phyloP scores from a whole-genome alignment of 1,140 invertebrate genomes.

The Zaprionus tsacasi region DNA sequence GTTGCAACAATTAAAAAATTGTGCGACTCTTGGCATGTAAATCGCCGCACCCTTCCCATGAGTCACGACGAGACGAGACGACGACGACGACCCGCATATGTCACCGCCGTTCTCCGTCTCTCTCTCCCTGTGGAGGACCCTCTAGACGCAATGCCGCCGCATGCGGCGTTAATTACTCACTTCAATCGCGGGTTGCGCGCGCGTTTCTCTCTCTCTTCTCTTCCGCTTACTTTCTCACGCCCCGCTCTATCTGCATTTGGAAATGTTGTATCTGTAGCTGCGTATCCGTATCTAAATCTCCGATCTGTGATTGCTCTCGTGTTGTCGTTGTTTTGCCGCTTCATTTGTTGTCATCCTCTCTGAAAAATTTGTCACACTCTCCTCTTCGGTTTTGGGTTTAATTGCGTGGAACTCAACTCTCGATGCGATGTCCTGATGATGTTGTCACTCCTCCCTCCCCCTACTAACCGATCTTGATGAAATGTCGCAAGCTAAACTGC shows the following conservation, averaged over 20 bases:
- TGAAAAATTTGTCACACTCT: conserved; percentile 71
- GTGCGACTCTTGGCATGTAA: conserved; percentile 59
- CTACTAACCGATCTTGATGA: conserved; percentile 63
- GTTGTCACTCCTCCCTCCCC: conserved; percentile 31
- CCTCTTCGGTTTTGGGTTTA: conserved; percentile 49
- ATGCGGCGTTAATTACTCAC: conserved; percentile 81
- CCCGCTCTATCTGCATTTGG: conserved; percentile 64
- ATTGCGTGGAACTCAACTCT: conserved; percentile 57
- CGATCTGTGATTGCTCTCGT: conserved; percentile 80
- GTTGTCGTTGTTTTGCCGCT: conserved; percentile 78
- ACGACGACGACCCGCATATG: conserved; percentile 77
- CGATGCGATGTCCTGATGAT: conserved; percentile 52
- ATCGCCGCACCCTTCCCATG: conserved; percentile 67
- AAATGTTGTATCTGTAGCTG: conserved; percentile 43
- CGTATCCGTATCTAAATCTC: conserved; percentile 55
- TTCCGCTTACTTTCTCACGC: conserved; percentile 67
- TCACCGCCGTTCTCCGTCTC: conserved; percentile 56
- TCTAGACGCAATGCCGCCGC: conserved; percentile 69
- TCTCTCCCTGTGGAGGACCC: conserved; percentile 63
- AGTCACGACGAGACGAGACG: too few relatives aligned
- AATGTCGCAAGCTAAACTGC: conserved; percentile 78
- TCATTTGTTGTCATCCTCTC: conserved; percentile 55
- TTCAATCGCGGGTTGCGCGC: conserved; percentile 51
- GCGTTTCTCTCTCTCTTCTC: conserved; percentile 23
- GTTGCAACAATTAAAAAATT: conserved; percentile 80